phyloP scores from a whole-genome alignment of 2,797 vertebrate genomes.

The Bufotes viridis region DNA sequence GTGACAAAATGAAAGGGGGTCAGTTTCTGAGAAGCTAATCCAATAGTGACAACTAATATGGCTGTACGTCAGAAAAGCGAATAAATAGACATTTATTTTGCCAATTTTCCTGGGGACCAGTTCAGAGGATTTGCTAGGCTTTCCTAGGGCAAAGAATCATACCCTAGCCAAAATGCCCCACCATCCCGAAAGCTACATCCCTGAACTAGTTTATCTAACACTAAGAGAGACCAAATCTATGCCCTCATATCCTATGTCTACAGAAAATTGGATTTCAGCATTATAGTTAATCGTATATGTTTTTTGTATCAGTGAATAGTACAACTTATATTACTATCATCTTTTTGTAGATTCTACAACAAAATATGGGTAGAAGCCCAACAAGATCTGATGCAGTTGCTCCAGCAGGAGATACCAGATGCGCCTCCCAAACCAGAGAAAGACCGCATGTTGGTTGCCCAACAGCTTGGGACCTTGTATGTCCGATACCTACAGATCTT shows the following conservation, averaged over 20 bases:
- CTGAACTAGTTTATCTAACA: no score
- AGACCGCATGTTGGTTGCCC: constrained; percentile 70
- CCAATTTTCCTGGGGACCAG: no score
- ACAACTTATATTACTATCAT: background rate
- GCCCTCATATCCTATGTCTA: background rate
- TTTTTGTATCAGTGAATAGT: background rate
- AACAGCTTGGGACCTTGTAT: constrained; percentile 78
- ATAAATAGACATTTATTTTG: no score
- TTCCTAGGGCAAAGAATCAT: no score
- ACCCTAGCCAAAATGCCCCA: no score
- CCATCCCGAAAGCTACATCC: no score
- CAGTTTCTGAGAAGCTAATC: no score
- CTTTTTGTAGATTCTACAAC: constrained; percentile 74
- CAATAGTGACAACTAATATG: no score
- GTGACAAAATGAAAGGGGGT: no score
- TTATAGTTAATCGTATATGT: background rate
- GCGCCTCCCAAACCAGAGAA: constrained; percentile 68
- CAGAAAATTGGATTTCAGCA: background rate
- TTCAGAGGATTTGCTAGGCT: no score
- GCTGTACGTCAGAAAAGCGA: no score
- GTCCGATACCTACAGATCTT: constrained; percentile 82
- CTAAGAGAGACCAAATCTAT: background rate
- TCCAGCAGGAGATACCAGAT: constrained; percentile 74
- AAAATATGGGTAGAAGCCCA: constrained; percentile 81
- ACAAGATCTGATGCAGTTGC: constrained; percentile 73